phyloP scores from a whole-genome alignment of 1,140 invertebrate genomes.

The Neuroterus valhalla region DNA sequence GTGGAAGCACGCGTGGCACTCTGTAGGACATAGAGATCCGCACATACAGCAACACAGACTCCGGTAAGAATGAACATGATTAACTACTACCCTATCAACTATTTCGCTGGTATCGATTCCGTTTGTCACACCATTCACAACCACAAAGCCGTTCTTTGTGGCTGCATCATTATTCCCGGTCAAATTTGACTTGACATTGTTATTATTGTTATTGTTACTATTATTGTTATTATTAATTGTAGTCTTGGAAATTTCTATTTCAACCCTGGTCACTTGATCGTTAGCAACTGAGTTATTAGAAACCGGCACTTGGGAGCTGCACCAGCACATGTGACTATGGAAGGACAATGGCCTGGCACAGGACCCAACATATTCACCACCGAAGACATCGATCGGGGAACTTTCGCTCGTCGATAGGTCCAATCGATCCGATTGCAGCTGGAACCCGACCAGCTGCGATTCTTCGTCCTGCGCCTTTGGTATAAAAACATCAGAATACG shows the following conservation, averaged over 20 bases:
- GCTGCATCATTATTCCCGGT: slow-evolving; percentile 5
- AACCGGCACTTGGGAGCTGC: slow-evolving; percentile 51
- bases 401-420: not conserved
- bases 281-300: slow-evolving; percentile 39
- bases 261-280: not conserved
- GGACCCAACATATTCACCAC: slow-evolving; percentile 6
- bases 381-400: not conserved
- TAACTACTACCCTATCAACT: slow-evolving; percentile 37
- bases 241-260: slow-evolving; percentile 1
- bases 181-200: slow-evolving; percentile 18
- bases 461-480: slow-evolving; percentile 35
- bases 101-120: slow-evolving; percentile 19
- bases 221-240: slow-evolving; percentile 36
- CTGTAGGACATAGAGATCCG: slow-evolving; percentile 78
- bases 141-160: not conserved
- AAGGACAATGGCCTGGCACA: slow-evolving; percentile 76
- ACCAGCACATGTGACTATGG: slow-evolving; percentile 76
- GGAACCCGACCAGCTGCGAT: slow-evolving; percentile 40
- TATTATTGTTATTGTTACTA: slow-evolving; percentile 42
- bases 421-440: slow-evolving; percentile 39
- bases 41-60: slow-evolving; percentile 78
- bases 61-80: slow-evolving; percentile 35
- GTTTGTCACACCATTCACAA: slow-evolving; percentile 1
- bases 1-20: slow-evolving; percentile 82
- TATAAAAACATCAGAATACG: not conserved